Conservation (phyloP, 2,113 vertebrate species). For the Melanerpes aurifrons region DNA sequence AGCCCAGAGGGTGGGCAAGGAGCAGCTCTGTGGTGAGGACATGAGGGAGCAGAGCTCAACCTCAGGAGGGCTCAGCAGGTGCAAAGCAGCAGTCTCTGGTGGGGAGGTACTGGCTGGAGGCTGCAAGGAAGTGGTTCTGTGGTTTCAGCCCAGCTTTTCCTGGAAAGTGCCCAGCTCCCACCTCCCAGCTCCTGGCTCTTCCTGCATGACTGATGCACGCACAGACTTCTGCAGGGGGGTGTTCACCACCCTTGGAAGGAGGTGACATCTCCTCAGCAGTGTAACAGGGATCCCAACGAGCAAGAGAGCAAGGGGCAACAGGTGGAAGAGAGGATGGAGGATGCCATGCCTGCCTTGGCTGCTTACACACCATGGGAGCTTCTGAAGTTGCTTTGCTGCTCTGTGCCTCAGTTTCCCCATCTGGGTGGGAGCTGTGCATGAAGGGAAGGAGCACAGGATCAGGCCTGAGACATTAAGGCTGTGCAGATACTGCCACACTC, state of each 20-base stretch:
- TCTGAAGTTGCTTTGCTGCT: background rate
- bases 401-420: constrained; percentile 51
- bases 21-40: fast-evolving
- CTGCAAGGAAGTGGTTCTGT: constrained; percentile 39
- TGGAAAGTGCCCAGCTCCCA: constrained; percentile 61
- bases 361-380: fast-evolving
- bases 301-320: fast-evolving
- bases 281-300: background rate
- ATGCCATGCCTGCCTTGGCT: background rate
- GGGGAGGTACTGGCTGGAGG: background rate
- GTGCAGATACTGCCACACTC: constrained; percentile 65
- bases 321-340: background rate
- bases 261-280: background rate
- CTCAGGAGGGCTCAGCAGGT: background rate
- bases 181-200: background rate
- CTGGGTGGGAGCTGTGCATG: fast-evolving
- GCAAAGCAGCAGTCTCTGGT: background rate
- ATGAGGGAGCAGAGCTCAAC: background rate
- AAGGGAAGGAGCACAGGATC: background rate
- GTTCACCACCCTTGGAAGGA: background rate
- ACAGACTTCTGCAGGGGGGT: background rate
- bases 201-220: background rate
- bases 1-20: background rate
- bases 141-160: constrained; percentile 46
- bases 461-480: constrained; percentile 11